phyloP scores from a whole-genome alignment of 1,140 invertebrate species.

The Tetramorium parvispinum region DNA sequence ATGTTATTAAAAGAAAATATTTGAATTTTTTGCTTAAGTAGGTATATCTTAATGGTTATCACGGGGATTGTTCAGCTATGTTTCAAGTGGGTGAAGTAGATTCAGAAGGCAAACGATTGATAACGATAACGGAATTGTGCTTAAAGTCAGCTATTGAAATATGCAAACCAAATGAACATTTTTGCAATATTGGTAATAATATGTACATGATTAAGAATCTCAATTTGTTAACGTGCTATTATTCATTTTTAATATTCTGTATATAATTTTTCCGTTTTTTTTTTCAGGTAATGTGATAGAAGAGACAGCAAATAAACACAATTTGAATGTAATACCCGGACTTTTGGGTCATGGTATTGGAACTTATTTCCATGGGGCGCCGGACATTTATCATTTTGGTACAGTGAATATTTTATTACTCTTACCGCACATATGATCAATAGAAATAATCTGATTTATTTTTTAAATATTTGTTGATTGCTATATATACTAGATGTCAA shows the following conservation, averaged over 20 bases:
- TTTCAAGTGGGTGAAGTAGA: conserved; percentile 94
- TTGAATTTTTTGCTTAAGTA: conserved; percentile 81
- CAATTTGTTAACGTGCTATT: not conserved
- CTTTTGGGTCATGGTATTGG: conserved; percentile 98
- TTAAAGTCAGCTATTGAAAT: conserved; percentile 90
- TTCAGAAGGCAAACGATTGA: conserved; percentile 89
- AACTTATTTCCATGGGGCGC: conserved; percentile 95
- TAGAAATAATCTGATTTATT: conserved; percentile 20
- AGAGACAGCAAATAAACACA: conserved; percentile 87
- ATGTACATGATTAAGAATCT: conserved; percentile 9
- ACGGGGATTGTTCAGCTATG: conserved; percentile 97
- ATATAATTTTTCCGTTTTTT: conserved; percentile 51
- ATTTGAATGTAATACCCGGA: conserved; percentile 90
- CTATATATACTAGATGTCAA: conserved; percentile 41
- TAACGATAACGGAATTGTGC: conserved; percentile 90
- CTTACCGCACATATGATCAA: not conserved
- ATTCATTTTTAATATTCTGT: conserved; percentile 22
- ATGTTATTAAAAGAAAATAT: conserved; percentile 14
- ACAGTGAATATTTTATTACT: conserved; percentile 72
- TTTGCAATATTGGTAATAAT: conserved; percentile 90
- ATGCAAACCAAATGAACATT: conserved; percentile 91
- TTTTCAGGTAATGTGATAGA: conserved; percentile 87
- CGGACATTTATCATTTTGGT: conserved; percentile 94
- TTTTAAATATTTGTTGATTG: not conserved
- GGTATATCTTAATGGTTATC: conserved; percentile 94